Evolutionary conservation across 2,797 vertebrate genomes (phyloP).

Genomic region (Tapera naevia): DNA sequence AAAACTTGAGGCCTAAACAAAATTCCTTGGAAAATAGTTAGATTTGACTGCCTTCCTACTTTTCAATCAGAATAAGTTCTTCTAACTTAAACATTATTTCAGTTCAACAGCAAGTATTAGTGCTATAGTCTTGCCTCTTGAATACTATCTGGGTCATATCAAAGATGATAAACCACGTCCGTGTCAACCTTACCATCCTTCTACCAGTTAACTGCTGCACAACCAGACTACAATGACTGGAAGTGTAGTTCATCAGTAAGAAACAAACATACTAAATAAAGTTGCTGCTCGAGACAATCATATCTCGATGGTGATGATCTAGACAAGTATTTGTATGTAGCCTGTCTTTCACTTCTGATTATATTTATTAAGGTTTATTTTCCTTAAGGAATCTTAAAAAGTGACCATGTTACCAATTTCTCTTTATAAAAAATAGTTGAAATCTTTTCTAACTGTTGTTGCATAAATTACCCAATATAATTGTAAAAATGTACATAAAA

Average conservation of each 20-base stretch:
- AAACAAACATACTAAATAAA: neutral
- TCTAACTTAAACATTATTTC: neutral
- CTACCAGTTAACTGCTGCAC: neutral
- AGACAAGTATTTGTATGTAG: neutral
- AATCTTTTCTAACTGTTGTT: neutral
- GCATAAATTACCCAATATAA: neutral
- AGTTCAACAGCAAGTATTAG: neutral
- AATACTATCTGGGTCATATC: neutral
- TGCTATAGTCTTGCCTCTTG: rapidly evolving
- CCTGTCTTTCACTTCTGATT: neutral
- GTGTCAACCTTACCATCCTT: neutral
- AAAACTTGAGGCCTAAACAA: neutral
- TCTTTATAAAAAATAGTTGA: neutral
- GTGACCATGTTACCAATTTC: neutral
- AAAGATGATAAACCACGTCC: neutral
- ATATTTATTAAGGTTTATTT: neutral
- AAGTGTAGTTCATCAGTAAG: neutral
- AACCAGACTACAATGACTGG: neutral
- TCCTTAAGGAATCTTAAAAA: neutral
- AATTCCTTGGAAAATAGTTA: neutral
- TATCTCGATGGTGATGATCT: neutral
- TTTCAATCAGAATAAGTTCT: neutral
- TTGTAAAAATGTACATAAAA: neutral
- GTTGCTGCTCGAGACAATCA: neutral
- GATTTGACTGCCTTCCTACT: neutral